Evolutionary conservation across 2,888 invertebrate genomes (phyloP), one percentile per base, ranked within the genome.

Genomic region (Drosophila affinis): DNA sequence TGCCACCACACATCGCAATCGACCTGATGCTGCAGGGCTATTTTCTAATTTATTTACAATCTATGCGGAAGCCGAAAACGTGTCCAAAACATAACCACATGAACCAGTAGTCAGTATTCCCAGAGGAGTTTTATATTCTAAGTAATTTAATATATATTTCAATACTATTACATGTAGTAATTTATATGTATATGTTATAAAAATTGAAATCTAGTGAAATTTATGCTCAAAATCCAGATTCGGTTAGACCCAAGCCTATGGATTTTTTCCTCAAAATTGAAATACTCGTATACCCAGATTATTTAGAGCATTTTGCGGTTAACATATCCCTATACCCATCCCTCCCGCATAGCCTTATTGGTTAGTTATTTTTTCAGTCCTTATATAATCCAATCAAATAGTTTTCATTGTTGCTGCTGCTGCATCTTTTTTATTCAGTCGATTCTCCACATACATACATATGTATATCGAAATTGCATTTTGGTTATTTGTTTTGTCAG

Each of bases 301-400:
- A 39, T 14, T 39, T 6, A 39, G 39, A 14, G 14, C 39, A 39
- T 6, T 39, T 2, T 39, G 14, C 14, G 39, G 14, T 14, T 14
- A 34, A 4, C 34, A 12, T 5, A 14, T 14, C 14, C 14, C 14
- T 14, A 14, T 12, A 3, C 39, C 7, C 9, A 29, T 29, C 7
- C 29, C 14, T 7, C 7, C 7, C n/a, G n/a, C n/a, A n/a, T 7
- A n/a, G n/a, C 3, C 14, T 3, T 27, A 0, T n/a, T 3, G 18
- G 45, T 21, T 48, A 34, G 12, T 65, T 72, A 68, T 62, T 29
- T 29, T 29, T 29, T 29, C 29, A 29, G 9, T 29, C 65, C 63
- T 65, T 69, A 67, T 77, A 71, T 76, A 77, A 78, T 87, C 76
- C 72, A 81, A 76, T 77, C 77, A 72, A 79, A 83, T 76, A 59